Evolutionary conservation across 1,140 invertebrate species (phyloP).

Genomic region (Trichonephila clavata): DNA sequence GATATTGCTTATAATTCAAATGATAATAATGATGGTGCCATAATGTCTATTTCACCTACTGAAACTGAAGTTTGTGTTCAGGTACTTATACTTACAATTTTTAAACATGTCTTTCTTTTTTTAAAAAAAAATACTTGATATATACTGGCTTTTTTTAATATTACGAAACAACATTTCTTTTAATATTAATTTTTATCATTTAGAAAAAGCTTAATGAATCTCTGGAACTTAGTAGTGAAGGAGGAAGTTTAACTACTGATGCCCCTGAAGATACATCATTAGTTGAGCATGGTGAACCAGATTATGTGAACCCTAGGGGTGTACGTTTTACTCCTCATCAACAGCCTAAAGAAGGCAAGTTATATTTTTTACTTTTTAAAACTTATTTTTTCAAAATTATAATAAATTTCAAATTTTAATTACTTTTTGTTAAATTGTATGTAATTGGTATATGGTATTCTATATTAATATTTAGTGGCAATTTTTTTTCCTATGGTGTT

Average conservation of each 20-base stretch:
- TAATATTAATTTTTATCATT: background rate
- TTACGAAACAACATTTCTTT: background rate
- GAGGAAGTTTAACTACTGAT: slow-evolving; percentile 54
- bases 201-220: slow-evolving; percentile 58
- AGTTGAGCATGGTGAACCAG: slow-evolving; percentile 59
- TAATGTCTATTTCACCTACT: slow-evolving; percentile 10
- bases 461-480: no score
- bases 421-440: background rate
- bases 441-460: background rate
- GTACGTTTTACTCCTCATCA: slow-evolving; percentile 74
- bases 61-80: slow-evolving; percentile 53
- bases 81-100: slow-evolving; percentile 17
- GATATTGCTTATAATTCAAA: slow-evolving; percentile 36
- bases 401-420: background rate
- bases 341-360: slow-evolving; percentile 65
- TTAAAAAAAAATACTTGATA: background rate
- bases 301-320: slow-evolving; percentile 76
- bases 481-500: no score
- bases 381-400: background rate
- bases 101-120: no score
- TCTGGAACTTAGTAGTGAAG: slow-evolving; percentile 64
- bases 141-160: background rate
- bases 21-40: background rate
- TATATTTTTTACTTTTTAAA: no score
- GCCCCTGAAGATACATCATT: slow-evolving; percentile 41